These are phyloP conservation scores for Margaritifera margaritifera DNA, from an alignment of 2,888 invertebrate species.

Conservation along the genomic window DNA sequence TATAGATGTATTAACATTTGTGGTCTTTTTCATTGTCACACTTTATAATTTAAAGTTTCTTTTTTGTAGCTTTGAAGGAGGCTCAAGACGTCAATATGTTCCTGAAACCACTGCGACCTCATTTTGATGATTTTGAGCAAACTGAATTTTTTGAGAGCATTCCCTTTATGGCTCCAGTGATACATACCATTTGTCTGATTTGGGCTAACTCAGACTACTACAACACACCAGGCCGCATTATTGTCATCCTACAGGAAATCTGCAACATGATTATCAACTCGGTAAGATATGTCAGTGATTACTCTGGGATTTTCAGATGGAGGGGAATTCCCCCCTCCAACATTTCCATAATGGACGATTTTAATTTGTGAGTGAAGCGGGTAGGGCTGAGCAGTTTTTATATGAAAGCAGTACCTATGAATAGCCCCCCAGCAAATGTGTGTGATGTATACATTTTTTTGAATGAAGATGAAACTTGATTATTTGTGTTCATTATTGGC, in stretches of 20 bases:
- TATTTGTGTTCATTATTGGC: too few relatives aligned
- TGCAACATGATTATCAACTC: constrained; percentile 91
- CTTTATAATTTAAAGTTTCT: background rate
- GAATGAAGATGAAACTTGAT: too few relatives aligned
- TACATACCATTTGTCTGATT: constrained; percentile 89
- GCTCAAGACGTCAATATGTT: constrained; percentile 91
- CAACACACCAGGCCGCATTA: constrained; percentile 89
- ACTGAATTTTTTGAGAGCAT: constrained; percentile 65
- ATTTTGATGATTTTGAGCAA: constrained; percentile 81
- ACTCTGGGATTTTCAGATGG: too few relatives aligned
- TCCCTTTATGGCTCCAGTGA: constrained; percentile 83
- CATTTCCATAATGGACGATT: too few relatives aligned
- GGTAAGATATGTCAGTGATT: constrained; percentile 74
- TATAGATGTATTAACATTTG: too few relatives aligned
- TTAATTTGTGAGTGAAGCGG: too few relatives aligned
- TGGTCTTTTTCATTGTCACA: too few relatives aligned
- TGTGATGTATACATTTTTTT: too few relatives aligned
- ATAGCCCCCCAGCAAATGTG: too few relatives aligned
- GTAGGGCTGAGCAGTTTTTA: too few relatives aligned
- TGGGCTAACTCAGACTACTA: constrained; percentile 92
- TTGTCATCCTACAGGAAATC: constrained; percentile 89
- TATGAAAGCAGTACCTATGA: too few relatives aligned
- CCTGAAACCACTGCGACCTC: constrained; percentile 85
- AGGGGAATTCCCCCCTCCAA: too few relatives aligned
- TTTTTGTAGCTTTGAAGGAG: constrained; percentile 83